Evolutionary conservation across 2,113 vertebrate species (phyloP).

Genomic region (Acanthochromis polyacanthus): DNA sequence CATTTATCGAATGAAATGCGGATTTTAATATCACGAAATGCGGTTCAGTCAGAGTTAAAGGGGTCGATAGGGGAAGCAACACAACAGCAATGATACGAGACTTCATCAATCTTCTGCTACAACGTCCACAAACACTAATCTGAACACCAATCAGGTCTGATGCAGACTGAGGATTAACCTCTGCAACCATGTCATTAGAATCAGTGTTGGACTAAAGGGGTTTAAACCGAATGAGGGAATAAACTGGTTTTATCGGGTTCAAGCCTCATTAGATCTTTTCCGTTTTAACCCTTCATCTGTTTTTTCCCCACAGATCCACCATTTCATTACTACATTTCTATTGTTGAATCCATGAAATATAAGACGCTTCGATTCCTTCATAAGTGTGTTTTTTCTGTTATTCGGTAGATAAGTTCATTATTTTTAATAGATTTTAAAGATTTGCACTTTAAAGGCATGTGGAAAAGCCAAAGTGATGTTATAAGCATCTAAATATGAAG

Average conservation of each 20-base stretch:
- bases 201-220: neutral
- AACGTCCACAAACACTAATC: conserved; percentile 4
- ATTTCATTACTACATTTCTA: neutral
- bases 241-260: neutral
- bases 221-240: neutral
- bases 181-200: neutral
- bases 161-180: neutral
- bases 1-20: too few relatives aligned
- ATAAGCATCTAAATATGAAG: too few relatives aligned
- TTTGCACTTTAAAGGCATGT: too few relatives aligned
- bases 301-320: conserved; percentile 2
- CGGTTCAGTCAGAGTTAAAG: too few relatives aligned
- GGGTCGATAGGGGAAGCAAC: too few relatives aligned
- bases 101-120: neutral
- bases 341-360: neutral
- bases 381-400: too few relatives aligned
- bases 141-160: neutral
- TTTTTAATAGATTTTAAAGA: too few relatives aligned
- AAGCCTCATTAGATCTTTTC: conserved; percentile 2
- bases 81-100: neutral
- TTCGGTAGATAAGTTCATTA: too few relatives aligned
- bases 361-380: too few relatives aligned
- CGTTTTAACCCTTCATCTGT: neutral
- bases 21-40: too few relatives aligned
- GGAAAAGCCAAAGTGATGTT: too few relatives aligned